Conservation (phyloP, 2,113 vertebrate genomes). For the Parus major region DNA sequence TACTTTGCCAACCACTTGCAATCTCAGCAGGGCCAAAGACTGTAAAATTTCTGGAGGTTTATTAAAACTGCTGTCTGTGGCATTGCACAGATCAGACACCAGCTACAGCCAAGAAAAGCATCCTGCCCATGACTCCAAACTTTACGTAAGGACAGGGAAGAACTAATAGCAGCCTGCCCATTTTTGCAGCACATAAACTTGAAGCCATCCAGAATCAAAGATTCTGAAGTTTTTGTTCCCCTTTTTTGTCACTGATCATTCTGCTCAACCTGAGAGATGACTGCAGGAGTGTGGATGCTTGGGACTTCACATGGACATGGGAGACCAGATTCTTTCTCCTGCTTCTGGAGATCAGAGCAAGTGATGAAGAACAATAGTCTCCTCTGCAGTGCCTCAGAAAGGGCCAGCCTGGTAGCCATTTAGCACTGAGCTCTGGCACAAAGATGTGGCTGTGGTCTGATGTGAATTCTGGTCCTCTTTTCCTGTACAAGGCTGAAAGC, state of each 20-base stretch:
- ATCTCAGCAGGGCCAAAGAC: neutral
- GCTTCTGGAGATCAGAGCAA: neutral
- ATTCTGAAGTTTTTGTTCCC: neutral
- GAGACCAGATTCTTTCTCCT: neutral
- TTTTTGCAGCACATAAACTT: neutral
- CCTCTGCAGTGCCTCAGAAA: neutral
- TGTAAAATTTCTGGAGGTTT: neutral
- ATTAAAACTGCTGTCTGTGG: neutral
- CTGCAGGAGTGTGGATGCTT: neutral
- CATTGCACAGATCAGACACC: neutral
- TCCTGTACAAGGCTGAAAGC: neutral
- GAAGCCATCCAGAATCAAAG: neutral
- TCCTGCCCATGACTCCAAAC: neutral
- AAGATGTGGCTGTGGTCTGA: neutral
- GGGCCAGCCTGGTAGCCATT: neutral
- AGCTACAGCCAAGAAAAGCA: neutral
- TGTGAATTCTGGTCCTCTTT: neutral
- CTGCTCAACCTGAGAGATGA: neutral
- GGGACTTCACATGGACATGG: neutral
- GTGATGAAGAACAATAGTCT: neutral
- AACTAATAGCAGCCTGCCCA: neutral
- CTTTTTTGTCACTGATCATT: neutral
- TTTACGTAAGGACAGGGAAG: neutral
- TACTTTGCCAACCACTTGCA: neutral
- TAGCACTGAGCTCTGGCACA: neutral